Base-by-base conservation (phyloP, 2,113 vertebrate genomes). In the Scophthalmus maximus region DNA sequence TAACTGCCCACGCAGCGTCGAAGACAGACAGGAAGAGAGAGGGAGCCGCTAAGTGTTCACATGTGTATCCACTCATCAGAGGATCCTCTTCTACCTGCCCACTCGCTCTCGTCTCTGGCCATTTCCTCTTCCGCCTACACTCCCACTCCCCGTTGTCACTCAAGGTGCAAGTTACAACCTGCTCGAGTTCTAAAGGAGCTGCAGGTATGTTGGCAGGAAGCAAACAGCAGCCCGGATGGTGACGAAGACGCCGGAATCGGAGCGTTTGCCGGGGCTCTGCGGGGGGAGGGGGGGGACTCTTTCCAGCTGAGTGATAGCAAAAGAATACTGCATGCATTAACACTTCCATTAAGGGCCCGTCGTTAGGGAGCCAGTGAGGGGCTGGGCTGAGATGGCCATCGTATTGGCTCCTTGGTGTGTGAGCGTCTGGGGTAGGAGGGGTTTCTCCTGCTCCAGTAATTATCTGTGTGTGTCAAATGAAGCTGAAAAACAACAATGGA, bases 1-100 rank as follows among this genome's bases (percentile, higher is more conserved):
- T 90, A 91, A 63, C 90, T 69, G 76, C 90, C 89, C 85, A 91
- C 90, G 81, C 88, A 87, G 60, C 82, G 73, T 67, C 59, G 62
- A 79, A 82, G 77, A 81, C 42, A 46, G 42, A 46, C 68, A 36
- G 80, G 76, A 79, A 81, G 70, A 51, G 73, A 81, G 82, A 74
- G 71, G 56, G 80, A 76, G 67, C 74, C 5, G 32, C 73, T 84
- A 85, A 87, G 82, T 83, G 83, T 78, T 89, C 90, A 73, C 90
- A 88, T 90, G 87, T 91, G 88, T 81, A 83, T 86, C 88, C 75
- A 59, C 85, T 83, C 84, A 87, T 79, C 18, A 55, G 71, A 85
- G 82, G 86, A 88, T 46, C 42, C 78, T 84, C 79, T 81, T 65
- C 79, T 82, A 79, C 73, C 73, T 87, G 83, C 89, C 87, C 87